Base-by-base conservation (phyloP, 1,140 invertebrate genomes). In the Asbolus verrucosus region DNA sequence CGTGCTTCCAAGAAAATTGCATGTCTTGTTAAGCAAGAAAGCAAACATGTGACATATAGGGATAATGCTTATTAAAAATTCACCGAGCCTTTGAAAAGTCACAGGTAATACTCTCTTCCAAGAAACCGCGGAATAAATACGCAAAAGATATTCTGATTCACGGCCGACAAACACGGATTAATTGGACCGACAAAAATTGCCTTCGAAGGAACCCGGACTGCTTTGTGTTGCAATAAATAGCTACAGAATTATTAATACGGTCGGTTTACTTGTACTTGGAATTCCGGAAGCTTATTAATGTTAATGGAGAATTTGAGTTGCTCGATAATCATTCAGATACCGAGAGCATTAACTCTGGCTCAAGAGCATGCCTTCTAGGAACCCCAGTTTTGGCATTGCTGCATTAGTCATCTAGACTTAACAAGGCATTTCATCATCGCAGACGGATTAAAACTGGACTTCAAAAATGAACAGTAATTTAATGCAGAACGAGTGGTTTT, bases 31-130 rank as follows among this genome's bases (percentile, higher is more conserved):
- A 54, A 54, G 46, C 46, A 21, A 54, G 46, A 27, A 54, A 14
- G 46, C 21, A 54, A 54, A 54, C 46, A 54, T 13, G 46, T 27
- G 46, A 54, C 46, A 54, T 54, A 14, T 24, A 54, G 19, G 46
- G 46, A 54, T 54, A 54, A 54, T 54, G 46, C 27, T 54, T 54
- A 54, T 54, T 54, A 54, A 54, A 54, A 54, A 54, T 54, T 54
- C 21, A 54, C 46, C n/a, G 39, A 13, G n/a, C 46, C 46, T 54
- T 54, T 54, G 46, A 54, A 54, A 27, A 54, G 19, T 27, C 46
- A 30, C 19, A 19, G 9, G 21, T n/a, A 54, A 54, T 24, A 30
- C 46, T 27, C 27, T 54, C 24, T 30, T 30, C 19, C 11, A 16
- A 54, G 6, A 36, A 50, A 18, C 18, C 13, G 9, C 8, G 19